Base-by-base conservation (phyloP, 1,140 invertebrate genomes). In the Chymomyza costata region DNA sequence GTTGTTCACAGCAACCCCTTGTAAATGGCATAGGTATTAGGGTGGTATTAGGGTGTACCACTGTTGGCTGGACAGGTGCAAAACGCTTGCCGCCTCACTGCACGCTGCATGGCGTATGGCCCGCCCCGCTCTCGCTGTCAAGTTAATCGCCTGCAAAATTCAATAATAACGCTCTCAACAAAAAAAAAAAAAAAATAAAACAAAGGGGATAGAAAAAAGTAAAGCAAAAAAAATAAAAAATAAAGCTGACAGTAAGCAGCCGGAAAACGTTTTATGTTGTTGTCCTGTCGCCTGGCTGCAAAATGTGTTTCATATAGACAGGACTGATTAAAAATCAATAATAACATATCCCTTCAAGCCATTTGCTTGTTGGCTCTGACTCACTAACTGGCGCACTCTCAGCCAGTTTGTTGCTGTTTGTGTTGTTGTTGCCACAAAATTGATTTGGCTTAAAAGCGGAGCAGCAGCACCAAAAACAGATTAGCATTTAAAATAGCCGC, bases 91-190 rank as follows among this genome's bases (percentile, higher is more conserved):
- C 32, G 32, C 6, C 32, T 34, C 8, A 34, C 6, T 34, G 32
- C 8, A 10, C 13, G 32, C 32, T 3, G 3, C 32, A 34, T 3
- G 13, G n/a, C n/a, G n/a, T n/a, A n/a, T n/a, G n/a, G n/a, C n/a
- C n/a, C 21, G 21, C 21, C 21, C 21, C 8, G 3, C 21, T 25
- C 21, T 8, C 21, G 5, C n/a, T n/a, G 21, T 55, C 69, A 82
- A 83, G 80, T 83, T 83, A 83, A 83, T 83, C 80, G 81, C 65
- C 69, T 83, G 80, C 74, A 83, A 83, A 82, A 83, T 65, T 83
- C 73, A 83, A 83, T 83, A 83, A 83, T 78, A 80, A 80, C 81
- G 67, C 63, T 25, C 6, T 6, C 7, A 37, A 15, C 13, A 19
- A 19, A 18, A 17, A 41, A 18, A 14, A 59, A n/a, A n/a, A n/a